Percentiles rank a stretch among this genome's conserved stretches.
Conservation (phyloP, 2,113 vertebrate species). For the Panthera leo region DNA sequence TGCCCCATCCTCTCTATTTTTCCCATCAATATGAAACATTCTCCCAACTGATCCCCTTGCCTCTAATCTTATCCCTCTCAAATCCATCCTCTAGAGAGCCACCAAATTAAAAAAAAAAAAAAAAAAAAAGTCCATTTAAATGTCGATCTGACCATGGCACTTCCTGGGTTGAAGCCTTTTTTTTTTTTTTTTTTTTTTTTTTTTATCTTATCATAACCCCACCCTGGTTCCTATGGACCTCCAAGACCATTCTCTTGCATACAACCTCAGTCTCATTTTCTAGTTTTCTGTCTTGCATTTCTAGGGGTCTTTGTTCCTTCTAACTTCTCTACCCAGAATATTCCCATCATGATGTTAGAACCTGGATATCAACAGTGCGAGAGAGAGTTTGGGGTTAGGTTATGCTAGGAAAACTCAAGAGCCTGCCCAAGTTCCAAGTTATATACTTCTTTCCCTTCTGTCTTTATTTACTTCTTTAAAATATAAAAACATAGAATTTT, state of each 20-base stretch:
- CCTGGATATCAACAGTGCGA: not conserved
- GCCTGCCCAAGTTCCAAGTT: not conserved
- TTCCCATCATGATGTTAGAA: not conserved
- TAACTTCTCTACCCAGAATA: not conserved
- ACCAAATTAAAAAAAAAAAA: not conserved
- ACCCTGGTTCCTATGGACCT: not conserved
- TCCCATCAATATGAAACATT: not conserved
- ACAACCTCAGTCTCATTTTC: not conserved
- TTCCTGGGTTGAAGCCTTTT: not conserved
- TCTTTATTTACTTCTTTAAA: not conserved
- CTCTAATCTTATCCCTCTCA: not conserved
- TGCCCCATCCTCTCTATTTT: not conserved
- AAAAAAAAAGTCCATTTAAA: not conserved
- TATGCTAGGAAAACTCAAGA: not conserved
- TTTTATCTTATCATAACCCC: not conserved
- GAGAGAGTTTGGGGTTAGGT: not conserved
- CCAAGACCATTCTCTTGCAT: not conserved
- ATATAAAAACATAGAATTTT: not conserved
- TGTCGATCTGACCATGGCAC: not conserved
- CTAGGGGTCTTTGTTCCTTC: not conserved
- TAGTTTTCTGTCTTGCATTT: not conserved
- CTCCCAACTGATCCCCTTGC: not conserved
- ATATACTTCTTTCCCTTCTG: not conserved
- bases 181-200: too few relatives aligned
- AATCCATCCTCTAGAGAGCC: not conserved